Percentiles rank a stretch among this genome's conserved stretches.
Conservation (phyloP, 2,888 invertebrate genomes). For the Panzeria rudis region DNA sequence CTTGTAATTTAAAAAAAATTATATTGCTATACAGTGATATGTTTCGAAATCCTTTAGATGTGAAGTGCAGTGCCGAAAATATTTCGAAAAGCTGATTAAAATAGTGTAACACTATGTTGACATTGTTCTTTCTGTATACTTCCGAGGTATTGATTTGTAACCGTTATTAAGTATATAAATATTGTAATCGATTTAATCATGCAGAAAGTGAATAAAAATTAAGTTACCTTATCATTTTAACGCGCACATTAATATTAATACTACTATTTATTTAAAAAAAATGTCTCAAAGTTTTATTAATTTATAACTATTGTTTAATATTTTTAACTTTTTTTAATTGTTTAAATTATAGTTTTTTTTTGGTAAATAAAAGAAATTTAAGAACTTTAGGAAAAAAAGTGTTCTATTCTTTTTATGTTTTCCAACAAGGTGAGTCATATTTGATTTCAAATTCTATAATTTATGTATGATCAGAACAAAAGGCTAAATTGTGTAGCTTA, state of each 20-base stretch:
- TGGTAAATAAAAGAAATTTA: constrained; percentile 6
- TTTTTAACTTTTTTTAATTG: not conserved
- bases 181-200: too few species aligned
- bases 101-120: too few species aligned
- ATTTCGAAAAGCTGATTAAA: too few species aligned
- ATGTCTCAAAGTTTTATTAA: constrained; percentile 59
- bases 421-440: constrained; percentile 26
- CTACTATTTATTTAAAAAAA: not conserved
- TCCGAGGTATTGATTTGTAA: too few species aligned
- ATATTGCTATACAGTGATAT: too few species aligned
- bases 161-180: too few species aligned
- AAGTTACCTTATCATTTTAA: not conserved
- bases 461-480: not conserved
- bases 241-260: not conserved
- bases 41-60: too few species aligned
- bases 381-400: not conserved
- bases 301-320: constrained; percentile 40
- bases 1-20: too few species aligned
- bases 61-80: too few species aligned
- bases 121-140: too few species aligned
- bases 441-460: not conserved
- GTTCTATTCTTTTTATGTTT: not conserved
- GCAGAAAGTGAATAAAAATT: not conserved
- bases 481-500: not conserved
- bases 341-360: not conserved